These are phyloP conservation scores for Lates calcarifer DNA, from an alignment of 2,113 vertebrate genomes.

Conservation along the genomic window DNA sequence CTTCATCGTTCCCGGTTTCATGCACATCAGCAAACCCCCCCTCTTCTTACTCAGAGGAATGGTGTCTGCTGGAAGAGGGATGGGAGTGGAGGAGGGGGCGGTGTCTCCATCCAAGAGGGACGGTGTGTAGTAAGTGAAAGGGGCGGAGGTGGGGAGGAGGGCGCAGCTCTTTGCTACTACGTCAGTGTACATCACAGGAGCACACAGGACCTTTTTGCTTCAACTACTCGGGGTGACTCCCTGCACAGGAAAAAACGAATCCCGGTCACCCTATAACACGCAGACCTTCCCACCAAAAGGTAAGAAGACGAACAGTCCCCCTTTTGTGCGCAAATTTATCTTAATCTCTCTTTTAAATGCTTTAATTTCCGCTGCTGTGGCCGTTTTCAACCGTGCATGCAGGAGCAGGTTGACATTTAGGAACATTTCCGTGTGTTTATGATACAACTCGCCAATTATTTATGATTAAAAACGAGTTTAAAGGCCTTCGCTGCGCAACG, in stretches of 20 bases:
- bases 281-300: conserved; percentile 29
- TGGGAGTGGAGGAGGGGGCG: conserved; percentile 46
- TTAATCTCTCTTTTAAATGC: background rate
- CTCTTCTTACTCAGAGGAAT: conserved; percentile 28
- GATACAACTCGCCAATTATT: conserved; percentile 10
- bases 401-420: background rate
- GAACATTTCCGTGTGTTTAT: conserved; percentile 1
- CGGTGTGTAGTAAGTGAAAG: conserved; percentile 67
- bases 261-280: conserved; percentile 37
- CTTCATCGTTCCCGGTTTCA: background rate
- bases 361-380: background rate
- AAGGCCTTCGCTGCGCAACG: conserved; percentile 20
- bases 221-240: conserved; percentile 68
- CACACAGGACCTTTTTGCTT: conserved; percentile 53
- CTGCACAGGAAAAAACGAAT: conserved; percentile 24
- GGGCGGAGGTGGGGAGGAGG: conserved; percentile 38
- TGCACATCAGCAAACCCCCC: background rate
- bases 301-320: conserved; percentile 24
- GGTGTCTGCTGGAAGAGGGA: conserved; percentile 55
- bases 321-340: background rate
- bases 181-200: conserved; percentile 67
- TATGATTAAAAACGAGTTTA: background rate
- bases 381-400: background rate
- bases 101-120: conserved; percentile 63
- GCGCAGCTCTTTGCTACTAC: conserved; percentile 57